Evolutionary conservation across 2,888 invertebrate genomes (phyloP).

Genomic region (Allolobophora icterica): DNA sequence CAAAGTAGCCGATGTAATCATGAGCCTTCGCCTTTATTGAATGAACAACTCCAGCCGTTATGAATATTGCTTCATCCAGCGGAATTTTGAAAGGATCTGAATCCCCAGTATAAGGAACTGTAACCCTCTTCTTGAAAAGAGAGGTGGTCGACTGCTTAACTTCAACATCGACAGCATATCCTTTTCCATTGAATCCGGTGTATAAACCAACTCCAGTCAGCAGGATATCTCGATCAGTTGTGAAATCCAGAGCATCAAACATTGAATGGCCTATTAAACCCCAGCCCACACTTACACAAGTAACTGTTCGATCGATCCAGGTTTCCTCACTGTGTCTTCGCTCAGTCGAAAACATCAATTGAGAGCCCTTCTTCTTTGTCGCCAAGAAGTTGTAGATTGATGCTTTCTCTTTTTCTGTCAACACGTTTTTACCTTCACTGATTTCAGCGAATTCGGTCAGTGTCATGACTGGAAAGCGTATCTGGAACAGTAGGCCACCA

Average conservation of each 20-base stretch:
- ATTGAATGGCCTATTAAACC: neutral
- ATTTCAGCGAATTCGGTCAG: slow-evolving; percentile 20
- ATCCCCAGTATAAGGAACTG: neutral
- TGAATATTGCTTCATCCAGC: neutral
- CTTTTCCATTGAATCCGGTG: neutral
- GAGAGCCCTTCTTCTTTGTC: neutral
- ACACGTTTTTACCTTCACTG: neutral
- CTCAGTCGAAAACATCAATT: neutral
- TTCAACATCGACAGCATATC: neutral
- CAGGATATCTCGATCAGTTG: neutral
- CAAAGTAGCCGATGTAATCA: neutral
- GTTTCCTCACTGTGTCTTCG: neutral
- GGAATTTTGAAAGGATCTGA: neutral
- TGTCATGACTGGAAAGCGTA: slow-evolving; percentile 4
- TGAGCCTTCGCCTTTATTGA: neutral
- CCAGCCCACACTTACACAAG: neutral
- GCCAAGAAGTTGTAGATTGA: slow-evolving; percentile 12
- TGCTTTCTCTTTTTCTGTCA: neutral
- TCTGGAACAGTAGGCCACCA: neutral
- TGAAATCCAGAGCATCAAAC: neutral
- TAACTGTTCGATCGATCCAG: neutral
- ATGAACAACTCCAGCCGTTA: neutral
- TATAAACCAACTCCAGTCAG: neutral
- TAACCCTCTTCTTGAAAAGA: neutral
- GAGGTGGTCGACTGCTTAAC: neutral